phyloP scores from a whole-genome alignment of 2,888 invertebrate genomes.

The Lepidochrysops patricia region DNA sequence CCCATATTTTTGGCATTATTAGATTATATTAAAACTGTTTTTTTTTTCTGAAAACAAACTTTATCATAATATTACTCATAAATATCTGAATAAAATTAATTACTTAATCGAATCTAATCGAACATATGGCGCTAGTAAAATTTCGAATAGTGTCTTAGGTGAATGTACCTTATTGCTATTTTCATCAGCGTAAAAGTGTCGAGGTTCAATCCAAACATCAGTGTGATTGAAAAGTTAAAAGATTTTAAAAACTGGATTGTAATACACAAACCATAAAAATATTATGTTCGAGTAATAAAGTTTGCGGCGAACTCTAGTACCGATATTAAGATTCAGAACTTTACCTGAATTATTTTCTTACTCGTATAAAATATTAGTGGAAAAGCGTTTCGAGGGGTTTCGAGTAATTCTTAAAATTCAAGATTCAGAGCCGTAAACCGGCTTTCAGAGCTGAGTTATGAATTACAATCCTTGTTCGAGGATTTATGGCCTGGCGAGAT shows the following conservation, averaged over 20 bases:
- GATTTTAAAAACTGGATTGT: neutral
- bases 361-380: constrained; percentile 17
- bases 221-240: no score
- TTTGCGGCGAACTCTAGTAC: neutral
- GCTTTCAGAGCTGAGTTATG: constrained; percentile 55
- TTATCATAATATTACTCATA: no score
- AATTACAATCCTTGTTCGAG: constrained; percentile 44
- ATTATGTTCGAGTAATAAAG: neutral
- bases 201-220: no score
- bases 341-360: constrained; percentile 11
- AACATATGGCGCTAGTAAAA: no score
- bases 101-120: no score
- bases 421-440: constrained; percentile 53
- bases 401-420: constrained; percentile 33
- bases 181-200: no score
- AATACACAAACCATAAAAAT: constrained; percentile 2
- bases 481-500: constrained; percentile 12
- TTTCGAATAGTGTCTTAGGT: no score
- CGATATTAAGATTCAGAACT: constrained; percentile 11
- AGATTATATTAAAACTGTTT: no score
- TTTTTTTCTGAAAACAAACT: no score
- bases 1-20: no score
- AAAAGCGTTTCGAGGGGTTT: constrained; percentile 20
- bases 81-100: no score
- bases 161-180: no score